Percentiles rank a stretch among this genome's conserved stretches.
phyloP scores from a whole-genome alignment of 92 coral and sea anemone genomes.

The Paramuricea clavata region DNA sequence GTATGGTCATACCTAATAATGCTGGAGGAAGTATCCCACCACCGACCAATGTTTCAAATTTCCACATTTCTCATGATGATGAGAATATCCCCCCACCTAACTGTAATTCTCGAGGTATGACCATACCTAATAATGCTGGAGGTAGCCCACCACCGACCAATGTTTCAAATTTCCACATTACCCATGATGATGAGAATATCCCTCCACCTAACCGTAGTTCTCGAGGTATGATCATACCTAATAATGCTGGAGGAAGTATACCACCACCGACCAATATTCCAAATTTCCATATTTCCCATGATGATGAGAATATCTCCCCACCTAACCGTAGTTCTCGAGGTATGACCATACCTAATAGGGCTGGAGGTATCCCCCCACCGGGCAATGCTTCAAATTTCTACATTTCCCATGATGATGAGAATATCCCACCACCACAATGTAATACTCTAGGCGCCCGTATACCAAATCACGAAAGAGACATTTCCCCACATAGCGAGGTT shows the following conservation, averaged over 20 bases:
- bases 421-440: too few species aligned
- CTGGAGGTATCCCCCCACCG: background rate
- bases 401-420: background rate
- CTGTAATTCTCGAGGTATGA: too few species aligned
- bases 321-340: background rate
- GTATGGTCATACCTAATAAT: too few species aligned
- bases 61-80: too few species aligned
- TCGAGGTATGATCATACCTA: background rate
- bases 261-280: background rate
- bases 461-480: background rate
- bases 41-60: too few species aligned
- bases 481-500: background rate
- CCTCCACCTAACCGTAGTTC: background rate
- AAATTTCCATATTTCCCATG: background rate
- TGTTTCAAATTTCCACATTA: background rate
- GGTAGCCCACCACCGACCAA: too few species aligned
- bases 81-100: too few species aligned
- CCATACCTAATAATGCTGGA: too few species aligned
- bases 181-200: background rate
- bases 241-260: background rate
- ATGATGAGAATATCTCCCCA: background rate
- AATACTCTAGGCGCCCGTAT: too few species aligned
- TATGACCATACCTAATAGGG: background rate
- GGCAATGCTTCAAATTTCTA: background rate
- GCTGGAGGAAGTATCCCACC: too few species aligned